These are phyloP conservation scores for Eupithecia subfuscata DNA, from an alignment of 2,888 invertebrate genomes.

Conservation along the genomic window DNA sequence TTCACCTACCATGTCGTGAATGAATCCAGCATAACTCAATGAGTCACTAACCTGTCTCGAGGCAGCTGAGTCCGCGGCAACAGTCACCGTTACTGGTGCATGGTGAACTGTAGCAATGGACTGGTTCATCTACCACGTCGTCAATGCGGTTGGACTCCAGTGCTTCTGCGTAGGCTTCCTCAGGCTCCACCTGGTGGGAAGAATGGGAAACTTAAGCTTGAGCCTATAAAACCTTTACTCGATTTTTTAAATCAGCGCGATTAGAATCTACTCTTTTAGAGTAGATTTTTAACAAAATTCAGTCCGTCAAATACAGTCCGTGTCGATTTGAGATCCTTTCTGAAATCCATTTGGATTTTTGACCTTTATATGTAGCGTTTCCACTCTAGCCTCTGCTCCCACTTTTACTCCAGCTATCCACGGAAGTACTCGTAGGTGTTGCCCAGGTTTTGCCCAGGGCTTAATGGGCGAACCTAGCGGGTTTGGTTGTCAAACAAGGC, in stretches of 20 bases:
- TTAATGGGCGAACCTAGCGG: not conserved
- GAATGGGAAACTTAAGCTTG: not conserved
- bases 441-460: not conserved
- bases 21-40: slow-evolving; percentile 31
- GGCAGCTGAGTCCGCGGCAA: slow-evolving; percentile 91
- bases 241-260: no score
- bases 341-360: no score
- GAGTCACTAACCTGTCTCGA: slow-evolving; percentile 76
- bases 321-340: not conserved
- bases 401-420: no score
- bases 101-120: slow-evolving; percentile 89
- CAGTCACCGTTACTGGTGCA: slow-evolving; percentile 93
- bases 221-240: not conserved
- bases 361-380: no score
- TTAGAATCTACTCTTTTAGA: no score
- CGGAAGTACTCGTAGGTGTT: no score
- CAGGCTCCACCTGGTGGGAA: slow-evolving; percentile 64
- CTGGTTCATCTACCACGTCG: slow-evolving; percentile 84
- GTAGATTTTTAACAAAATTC: no score
- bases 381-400: not conserved
- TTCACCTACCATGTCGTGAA: slow-evolving; percentile 85
- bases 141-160: slow-evolving; percentile 79
- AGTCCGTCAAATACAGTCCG: no score
- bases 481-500: no score
- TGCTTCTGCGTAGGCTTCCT: slow-evolving; percentile 74